Evolutionary conservation across 2,888 invertebrate species (phyloP).

Genomic region (Deladenus siricidicola): DNA sequence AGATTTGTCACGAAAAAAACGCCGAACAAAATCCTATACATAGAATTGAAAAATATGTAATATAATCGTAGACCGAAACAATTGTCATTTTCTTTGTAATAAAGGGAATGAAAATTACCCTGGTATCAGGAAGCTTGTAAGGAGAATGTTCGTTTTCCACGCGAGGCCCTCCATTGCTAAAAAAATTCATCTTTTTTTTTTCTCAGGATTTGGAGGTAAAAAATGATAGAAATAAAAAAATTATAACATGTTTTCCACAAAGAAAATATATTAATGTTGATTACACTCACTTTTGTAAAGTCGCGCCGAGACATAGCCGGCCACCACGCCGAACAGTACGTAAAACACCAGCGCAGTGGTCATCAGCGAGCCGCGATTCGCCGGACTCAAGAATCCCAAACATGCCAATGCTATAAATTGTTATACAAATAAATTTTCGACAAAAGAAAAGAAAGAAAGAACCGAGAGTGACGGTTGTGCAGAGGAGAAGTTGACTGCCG

Average conservation of each 20-base stretch:
- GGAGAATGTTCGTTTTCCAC: constrained; percentile 94
- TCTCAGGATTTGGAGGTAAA: not conserved
- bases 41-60: no score
- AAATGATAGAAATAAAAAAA: no score
- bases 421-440: not conserved
- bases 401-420: constrained; percentile 71
- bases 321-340: constrained; percentile 90
- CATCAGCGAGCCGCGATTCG: constrained; percentile 95
- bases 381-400: constrained; percentile 93
- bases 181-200: constrained; percentile 23
- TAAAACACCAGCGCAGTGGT: constrained; percentile 92
- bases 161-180: constrained; percentile 81
- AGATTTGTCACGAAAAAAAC: constrained; percentile 94
- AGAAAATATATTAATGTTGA: not conserved
- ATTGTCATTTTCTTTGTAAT: no score
- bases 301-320: constrained; percentile 90
- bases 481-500: constrained; percentile 82
- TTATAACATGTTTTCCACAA: not conserved
- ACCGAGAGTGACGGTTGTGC: constrained; percentile 71
- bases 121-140: constrained; percentile 91
- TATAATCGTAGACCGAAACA: no score
- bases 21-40: constrained; percentile 80
- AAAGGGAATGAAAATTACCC: no score
- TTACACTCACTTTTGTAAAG: constrained; percentile 75
- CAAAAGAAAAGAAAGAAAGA: constrained; percentile 54